Base-by-base conservation (phyloP, 2,797 vertebrate genomes). In the Peromyscus attwateri region DNA sequence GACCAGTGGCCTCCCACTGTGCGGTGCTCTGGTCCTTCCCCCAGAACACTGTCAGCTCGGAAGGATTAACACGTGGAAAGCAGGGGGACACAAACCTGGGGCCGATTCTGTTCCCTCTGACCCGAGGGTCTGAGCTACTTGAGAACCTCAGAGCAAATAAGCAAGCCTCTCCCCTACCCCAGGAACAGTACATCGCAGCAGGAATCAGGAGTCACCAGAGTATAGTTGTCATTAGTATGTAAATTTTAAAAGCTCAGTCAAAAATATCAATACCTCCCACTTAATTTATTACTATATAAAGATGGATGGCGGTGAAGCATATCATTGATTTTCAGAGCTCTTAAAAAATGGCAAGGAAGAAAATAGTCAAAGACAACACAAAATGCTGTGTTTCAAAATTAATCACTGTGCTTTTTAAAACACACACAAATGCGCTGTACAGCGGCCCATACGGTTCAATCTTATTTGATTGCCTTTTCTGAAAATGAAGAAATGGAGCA, bases 251-350 rank as follows among this genome's bases (percentile, higher is more conserved):
- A 99, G 99, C 99, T 98, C 97, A 98, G 98, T 98, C 98, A 98
- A 99, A 99, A 98, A 98, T 99, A 99, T 99, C 99, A 98, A 99
- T 99, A 99, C 98, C 98, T 98, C 99, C 99, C 99, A 99, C 99
- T 99, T 99, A 99, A 99, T 99, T 99, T 99, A 99, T 99, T 99
- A 99, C 99, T 99, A 99, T 99, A 99, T 99, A 99, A 99, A 99
- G 99, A 99, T 99, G 99, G 99, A 99, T 99, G 99, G 99, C 97
- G 98, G 98, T 98, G 98, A 98, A 98, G 98, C 98, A 98, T 98
- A 96, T 98, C 99, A 99, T 99, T 98, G 99, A 99, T 99, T 99
- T 99, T 98, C 99, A 99, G 99, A 99, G 99, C 99, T 99, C 98
- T 99, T 99, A 99, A 99, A 98, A 96, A 95, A 81, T 31, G 97